Base-by-base conservation (phyloP, 2,113 vertebrate genomes). In the Gila orcuttii region DNA sequence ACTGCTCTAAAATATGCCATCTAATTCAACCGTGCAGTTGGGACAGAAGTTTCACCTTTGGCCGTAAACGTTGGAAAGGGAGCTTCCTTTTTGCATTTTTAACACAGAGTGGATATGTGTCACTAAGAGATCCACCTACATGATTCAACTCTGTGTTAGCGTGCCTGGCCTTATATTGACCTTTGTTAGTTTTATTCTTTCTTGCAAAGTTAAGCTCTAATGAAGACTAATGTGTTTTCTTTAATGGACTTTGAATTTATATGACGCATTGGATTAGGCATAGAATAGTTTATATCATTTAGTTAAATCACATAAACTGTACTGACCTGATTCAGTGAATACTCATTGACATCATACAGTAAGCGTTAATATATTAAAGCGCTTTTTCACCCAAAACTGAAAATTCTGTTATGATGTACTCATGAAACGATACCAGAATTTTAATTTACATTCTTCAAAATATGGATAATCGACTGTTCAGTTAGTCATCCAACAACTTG, bases 81-180 rank as follows among this genome's bases (percentile, higher is more conserved):
- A 73, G 83, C 62, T 76, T 13, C 77, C n/a, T 47, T 82, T 83
- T 81, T 85, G 79, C 79, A 85, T 79, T 47, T 77, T 87, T 87
- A 85, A 82, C 66, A 28, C 66, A 2, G 12, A 7, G 60, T 21
- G 45, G 50, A 47, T 52, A 57, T 68, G 55, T 42, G 84, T 71
- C 13, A 79, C 15, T 78, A 36, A 69, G 82, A 71, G n/a, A 42
- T 71, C 36, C 68, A 42, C 68, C 68, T 71, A 42, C 21, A 71
- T 85, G 19, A 60, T 77, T 68, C 55, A 71, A 33, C 10, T 83
- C 78, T 66, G 76, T 77, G 75, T 69, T 77, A 59, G 73, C 31
- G 19, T 45, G 86, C 73, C 86, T 73, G 36, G 66, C 64, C 47
- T 87, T 55, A 64, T 84, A 42, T 84, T 52, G 55, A 57, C 19